These are phyloP conservation scores for Euplexia lucipara DNA, from an alignment of 2,888 invertebrate genomes.

Conservation along the genomic window DNA sequence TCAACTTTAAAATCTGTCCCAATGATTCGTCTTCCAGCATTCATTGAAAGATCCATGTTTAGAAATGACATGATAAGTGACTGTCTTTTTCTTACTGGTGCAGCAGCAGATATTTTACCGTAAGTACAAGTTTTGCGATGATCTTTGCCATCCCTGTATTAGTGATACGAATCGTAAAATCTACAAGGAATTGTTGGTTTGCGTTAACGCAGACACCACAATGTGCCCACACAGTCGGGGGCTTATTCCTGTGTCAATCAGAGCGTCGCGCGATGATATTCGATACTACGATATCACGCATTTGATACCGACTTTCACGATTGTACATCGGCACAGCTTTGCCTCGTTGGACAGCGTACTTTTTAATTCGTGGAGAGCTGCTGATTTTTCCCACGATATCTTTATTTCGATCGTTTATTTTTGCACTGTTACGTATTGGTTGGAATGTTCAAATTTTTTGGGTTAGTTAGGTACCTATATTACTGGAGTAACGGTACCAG, in stretches of 20 bases:
- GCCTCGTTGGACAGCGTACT: conserved; percentile 42
- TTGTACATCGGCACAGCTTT: conserved; percentile 50
- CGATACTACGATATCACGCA: conserved; percentile 67
- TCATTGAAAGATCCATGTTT: background rate
- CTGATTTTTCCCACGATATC: conserved; percentile 55
- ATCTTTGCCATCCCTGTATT: conserved; percentile 28
- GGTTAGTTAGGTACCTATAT: conserved; percentile 4
- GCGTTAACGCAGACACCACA: conserved; percentile 41
- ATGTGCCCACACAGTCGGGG: conserved; percentile 34
- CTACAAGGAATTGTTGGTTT: conserved; percentile 44
- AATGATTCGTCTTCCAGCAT: background rate
- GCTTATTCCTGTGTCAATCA: conserved; percentile 71
- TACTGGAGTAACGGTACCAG: background rate
- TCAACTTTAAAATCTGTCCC: background rate
- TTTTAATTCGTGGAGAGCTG: conserved; percentile 49
- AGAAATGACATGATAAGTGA: background rate
- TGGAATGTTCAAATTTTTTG: conserved; percentile 11
- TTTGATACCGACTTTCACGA: conserved; percentile 72
- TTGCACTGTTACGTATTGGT: conserved; percentile 33
- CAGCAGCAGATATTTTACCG: too few relatives aligned
- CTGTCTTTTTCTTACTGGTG: background rate
- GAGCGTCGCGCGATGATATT: conserved; percentile 67
- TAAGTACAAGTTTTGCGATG: background rate
- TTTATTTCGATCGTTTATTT: conserved; percentile 28
- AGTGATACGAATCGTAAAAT: conserved; percentile 44